These are phyloP conservation scores for Emmelina monodactyla DNA, from an alignment of 2,888 invertebrate genomes.

Conservation along the genomic window DNA sequence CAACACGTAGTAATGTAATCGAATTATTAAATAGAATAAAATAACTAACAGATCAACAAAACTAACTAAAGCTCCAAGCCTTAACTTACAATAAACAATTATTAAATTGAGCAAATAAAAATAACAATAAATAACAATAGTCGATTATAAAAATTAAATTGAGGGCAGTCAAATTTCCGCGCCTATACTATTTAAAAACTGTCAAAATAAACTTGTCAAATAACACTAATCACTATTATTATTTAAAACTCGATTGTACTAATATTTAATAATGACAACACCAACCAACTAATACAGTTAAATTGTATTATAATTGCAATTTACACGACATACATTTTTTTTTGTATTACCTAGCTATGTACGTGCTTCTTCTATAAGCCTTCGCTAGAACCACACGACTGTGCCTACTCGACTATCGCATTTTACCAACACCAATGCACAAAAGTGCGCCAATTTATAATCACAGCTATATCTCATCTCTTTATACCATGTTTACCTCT, in stretches of 20 bases:
- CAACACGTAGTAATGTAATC: too few relatives aligned
- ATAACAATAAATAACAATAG: conserved; percentile 53
- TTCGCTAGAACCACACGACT: conserved; percentile 1
- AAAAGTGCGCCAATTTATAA: conserved; percentile 53
- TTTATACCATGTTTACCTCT: conserved; percentile 41
- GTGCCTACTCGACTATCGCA: too few relatives aligned
- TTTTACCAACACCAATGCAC: too few relatives aligned
- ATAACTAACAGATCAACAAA: conserved; percentile 28
- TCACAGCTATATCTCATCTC: conserved; percentile 64
- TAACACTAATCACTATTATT: conserved; percentile 26
- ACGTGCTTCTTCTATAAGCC: conserved; percentile 10
- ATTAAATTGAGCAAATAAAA: conserved; percentile 64
- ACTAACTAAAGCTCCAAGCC: conserved; percentile 39
- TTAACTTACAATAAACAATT: conserved; percentile 54
- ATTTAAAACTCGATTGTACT: conserved; percentile 49
- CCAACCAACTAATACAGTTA: conserved; percentile 38
- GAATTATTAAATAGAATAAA: conserved; percentile 7
- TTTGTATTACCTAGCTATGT: conserved; percentile 7
- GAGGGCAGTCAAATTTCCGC: too few relatives aligned
- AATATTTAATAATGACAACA: conserved; percentile 44
- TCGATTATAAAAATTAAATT: conserved; percentile 30
- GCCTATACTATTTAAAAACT: conserved; percentile 23
- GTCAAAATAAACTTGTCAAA: conserved; percentile 36
- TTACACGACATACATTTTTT: conserved; percentile 18
- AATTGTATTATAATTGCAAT: conserved; percentile 37